Evolutionary conservation across 2,888 invertebrate genomes (phyloP), one percentile per base, ranked within the genome.

Genomic region (Cerastis leucographa): DNA sequence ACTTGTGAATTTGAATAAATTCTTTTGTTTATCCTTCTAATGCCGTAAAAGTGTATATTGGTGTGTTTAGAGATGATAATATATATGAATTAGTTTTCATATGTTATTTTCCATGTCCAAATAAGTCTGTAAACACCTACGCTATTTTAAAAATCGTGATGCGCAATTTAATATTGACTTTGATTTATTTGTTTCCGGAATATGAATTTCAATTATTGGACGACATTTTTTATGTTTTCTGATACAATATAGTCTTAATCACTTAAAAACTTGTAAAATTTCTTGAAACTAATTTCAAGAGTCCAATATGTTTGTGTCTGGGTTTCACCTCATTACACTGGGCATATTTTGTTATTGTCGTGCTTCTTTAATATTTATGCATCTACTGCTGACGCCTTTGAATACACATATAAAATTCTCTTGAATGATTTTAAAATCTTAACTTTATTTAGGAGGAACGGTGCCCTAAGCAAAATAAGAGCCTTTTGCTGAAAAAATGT

Each of bases 71-170:
- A 67, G 35, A 46, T 35, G 44, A 46, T 78, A 25, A n/a, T 61
- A 42, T 25, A 46, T 4, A 70, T 22, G 44, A 40, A 70, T 76
- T 61, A 70, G 17, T 9, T 80, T 80, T 71, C 42, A 25, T 19
- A 4, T 19, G 25, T 42, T n/a, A 73, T 76, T 62, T 66, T 56
- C 6, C n/a, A 64, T 59, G 17, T n/a, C 61, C 67, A 79, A 80
- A 71, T 61, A 44, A 64, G 59, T 2, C 14, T 9, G 17, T 54
- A 6, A 0, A 74, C 64, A 51, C 85, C 83, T 22, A 81, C 83
- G 49, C 77, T 3, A 5, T 70, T 51, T 84, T n/a, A 35, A 42
- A n/a, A 70, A 46, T 74, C 67, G 35, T 68, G 64, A 73, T 68
- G 11, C 71, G 80, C 61, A 70, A 44, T 70, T 66, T 51, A 49